Percentiles rank a stretch among this genome's conserved stretches.
phyloP scores from a whole-genome alignment of 2,113 vertebrate genomes.

The Amphiprion percula region DNA sequence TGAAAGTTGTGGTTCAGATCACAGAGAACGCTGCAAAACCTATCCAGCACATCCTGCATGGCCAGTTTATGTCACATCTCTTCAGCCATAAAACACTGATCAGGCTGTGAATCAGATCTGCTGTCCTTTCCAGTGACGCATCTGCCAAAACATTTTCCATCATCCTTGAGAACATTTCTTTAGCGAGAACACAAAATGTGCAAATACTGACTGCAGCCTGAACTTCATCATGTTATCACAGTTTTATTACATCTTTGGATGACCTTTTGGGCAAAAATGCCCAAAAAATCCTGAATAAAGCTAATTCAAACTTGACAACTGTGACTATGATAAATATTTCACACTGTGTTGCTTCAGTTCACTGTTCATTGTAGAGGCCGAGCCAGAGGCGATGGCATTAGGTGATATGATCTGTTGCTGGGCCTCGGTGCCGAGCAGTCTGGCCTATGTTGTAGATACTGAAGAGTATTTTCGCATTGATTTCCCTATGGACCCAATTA shows the following conservation, averaged over 20 bases:
- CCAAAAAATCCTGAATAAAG: background rate
- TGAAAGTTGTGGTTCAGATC: slow-evolving; percentile 45
- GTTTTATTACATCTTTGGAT: slow-evolving; percentile 26
- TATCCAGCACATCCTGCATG: slow-evolving; percentile 25
- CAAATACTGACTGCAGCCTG: background rate
- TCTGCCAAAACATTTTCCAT: slow-evolving; percentile 42
- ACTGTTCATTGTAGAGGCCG: slow-evolving; percentile 16
- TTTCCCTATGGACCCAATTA: slow-evolving; percentile 77
- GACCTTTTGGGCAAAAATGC: background rate
- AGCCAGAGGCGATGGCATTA: slow-evolving; percentile 51
- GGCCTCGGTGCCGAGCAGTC: slow-evolving; percentile 61
- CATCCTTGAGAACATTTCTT: slow-evolving; percentile 26
- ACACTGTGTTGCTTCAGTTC: background rate
- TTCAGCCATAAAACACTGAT: slow-evolving; percentile 47
- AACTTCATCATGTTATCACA: slow-evolving; percentile 6
- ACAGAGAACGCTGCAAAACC: slow-evolving; percentile 22
- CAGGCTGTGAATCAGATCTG: slow-evolving; percentile 42
- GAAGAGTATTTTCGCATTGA: slow-evolving; percentile 59
- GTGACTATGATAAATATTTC: slow-evolving; percentile 30
- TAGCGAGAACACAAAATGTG: slow-evolving; percentile 17
- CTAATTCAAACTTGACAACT: slow-evolving; percentile 21
- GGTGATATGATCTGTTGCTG: slow-evolving; percentile 63
- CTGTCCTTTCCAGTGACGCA: slow-evolving; percentile 26
- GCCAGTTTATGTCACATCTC: slow-evolving; percentile 54
- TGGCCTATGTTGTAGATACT: slow-evolving; percentile 55